Conservation (phyloP, 2,797 vertebrate species). For the Prunella strophiata region DNA sequence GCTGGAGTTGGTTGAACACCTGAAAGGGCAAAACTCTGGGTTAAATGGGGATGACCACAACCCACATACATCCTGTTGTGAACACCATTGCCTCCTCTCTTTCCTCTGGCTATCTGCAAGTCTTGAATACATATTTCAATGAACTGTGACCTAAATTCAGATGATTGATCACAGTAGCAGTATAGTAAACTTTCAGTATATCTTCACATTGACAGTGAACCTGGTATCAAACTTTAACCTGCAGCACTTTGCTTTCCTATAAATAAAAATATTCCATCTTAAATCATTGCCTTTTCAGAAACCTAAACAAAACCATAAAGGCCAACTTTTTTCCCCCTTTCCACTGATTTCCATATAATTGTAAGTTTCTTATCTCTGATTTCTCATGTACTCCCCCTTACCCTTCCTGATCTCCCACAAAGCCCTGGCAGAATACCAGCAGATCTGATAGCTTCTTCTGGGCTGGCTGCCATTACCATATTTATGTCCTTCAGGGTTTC, state of each 20-base stretch:
- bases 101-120: not conserved
- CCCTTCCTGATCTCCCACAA: slow-evolving; percentile 15
- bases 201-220: slow-evolving; percentile 21
- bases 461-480: slow-evolving; percentile 58
- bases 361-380: slow-evolving; percentile 5
- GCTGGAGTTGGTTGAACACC: not conserved
- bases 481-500: slow-evolving; percentile 42
- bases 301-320: not conserved
- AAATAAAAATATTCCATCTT: slow-evolving; percentile 25
- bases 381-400: slow-evolving; percentile 28
- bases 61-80: not conserved
- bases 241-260: slow-evolving; percentile 23
- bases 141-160: slow-evolving; percentile 14
- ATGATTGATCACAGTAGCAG: slow-evolving; percentile 8
- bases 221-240: slow-evolving; percentile 26
- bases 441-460: slow-evolving; percentile 38
- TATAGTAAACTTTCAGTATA: slow-evolving; percentile 29
- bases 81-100: not conserved
- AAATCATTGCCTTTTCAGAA: slow-evolving; percentile 26
- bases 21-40: not conserved
- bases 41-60: not conserved
- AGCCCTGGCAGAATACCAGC: slow-evolving; percentile 40
- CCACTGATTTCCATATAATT: not conserved
- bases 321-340: not conserved
- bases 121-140: slow-evolving; percentile 26